Evolutionary conservation across 37 sponge, comb jelly and placozoan genomes (phyloP), one percentile per base, ranked within the genome.

Genomic region (Aplysina aerophoba): DNA sequence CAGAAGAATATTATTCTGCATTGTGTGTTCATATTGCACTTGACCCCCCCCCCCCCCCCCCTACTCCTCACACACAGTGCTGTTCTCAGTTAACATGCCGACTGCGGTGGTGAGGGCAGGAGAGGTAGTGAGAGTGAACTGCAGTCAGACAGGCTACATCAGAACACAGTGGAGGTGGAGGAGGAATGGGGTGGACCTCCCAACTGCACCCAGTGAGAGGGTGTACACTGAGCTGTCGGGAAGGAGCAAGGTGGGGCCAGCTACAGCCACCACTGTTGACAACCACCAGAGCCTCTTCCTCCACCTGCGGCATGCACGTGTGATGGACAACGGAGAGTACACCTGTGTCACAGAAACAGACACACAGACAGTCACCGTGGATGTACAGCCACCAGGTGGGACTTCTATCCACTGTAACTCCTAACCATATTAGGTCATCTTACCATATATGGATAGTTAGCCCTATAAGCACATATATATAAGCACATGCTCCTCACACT

Each of bases 141-240:
- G 66, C 66, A 65, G 66, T 16, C 66, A 65, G 27, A 65, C 66
- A 30, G 66, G 66, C 13, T 65, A 65, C 66, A 8, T 65, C 66
- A 65, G 66, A 65, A 65, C 66, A 30, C 30, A 11, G 19, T 65
- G 66, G 66, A 65, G 27, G 66, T 65, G 66, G 66, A 16, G 27
- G 19, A 30, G 27, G 30, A 65, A 25, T 8, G 19, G 27, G 66
- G 66, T 25, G 22, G 27, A 16, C 27, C 30, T 20, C 66, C 11
- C 27, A 25, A 65, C 30, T 16, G 11, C 66, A 11, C 22, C 6
- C 13, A 16, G 22, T 16, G 30, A 65, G 22, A 11, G 66, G 27
- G 27, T 65, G 22, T 20, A 30, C 11, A 65, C 66, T 20, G 66
- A 65, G 11, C 19, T 65, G 13, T 65, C 66, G 22, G 19, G 6